Evolutionary conservation across 2,888 invertebrate species (phyloP).

Genomic region (Ariolimax columbianus): DNA sequence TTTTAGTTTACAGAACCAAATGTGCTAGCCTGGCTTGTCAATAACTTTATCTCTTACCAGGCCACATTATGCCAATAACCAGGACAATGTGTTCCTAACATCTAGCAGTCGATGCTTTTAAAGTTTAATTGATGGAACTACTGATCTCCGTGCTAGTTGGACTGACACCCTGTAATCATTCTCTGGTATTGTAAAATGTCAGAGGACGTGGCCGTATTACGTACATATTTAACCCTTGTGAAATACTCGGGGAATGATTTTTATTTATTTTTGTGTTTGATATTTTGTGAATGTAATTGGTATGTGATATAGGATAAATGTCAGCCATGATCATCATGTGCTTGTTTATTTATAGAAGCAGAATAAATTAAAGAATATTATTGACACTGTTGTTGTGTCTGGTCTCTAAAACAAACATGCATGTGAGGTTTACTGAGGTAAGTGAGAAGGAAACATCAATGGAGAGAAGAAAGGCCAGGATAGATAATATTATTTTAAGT

Average conservation of each 20-base stretch:
- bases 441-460: too few species aligned
- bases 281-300: neutral
- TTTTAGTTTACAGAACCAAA: neutral
- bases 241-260: neutral
- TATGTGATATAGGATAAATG: neutral
- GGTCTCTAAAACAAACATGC: too few species aligned
- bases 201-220: neutral
- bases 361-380: too few species aligned
- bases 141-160: neutral
- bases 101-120: neutral
- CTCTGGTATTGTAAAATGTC: neutral
- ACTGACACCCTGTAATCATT: conserved; percentile 4
- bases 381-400: too few species aligned
- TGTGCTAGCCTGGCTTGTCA: neutral
- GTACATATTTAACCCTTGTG: conserved; percentile 14
- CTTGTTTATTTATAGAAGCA: neutral
- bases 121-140: neutral
- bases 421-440: too few species aligned
- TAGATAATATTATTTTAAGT: too few species aligned
- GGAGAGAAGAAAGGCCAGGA: too few species aligned
- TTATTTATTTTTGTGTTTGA: neutral
- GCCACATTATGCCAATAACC: neutral
- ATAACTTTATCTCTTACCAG: neutral
- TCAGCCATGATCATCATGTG: neutral
- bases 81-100: neutral